Evolutionary conservation across 2,113 vertebrate species (phyloP).

Genomic region (Maccullochella peelii): DNA sequence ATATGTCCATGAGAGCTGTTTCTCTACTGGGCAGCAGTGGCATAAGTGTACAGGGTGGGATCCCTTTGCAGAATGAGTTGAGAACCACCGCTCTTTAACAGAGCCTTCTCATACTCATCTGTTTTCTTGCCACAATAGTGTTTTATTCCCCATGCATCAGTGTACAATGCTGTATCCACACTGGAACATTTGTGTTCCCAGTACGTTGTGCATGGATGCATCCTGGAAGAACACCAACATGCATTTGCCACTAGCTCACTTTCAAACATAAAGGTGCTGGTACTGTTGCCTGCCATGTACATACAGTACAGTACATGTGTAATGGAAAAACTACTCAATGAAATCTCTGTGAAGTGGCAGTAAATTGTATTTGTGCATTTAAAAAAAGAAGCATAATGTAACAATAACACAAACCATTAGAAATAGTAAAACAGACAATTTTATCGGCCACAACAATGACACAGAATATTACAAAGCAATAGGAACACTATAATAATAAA

Average conservation of each 20-base stretch:
- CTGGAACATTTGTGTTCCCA: constrained; percentile 23
- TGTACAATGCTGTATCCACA: constrained; percentile 28
- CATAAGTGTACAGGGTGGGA: background rate
- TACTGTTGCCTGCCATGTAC: constrained; percentile 11
- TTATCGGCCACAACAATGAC: constrained; percentile 11
- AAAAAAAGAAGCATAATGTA: background rate
- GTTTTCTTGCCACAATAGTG: constrained; percentile 2
- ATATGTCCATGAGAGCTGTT: constrained; percentile 12
- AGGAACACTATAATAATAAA: constrained; percentile 1
- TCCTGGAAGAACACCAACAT: constrained; percentile 19
- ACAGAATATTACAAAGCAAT: constrained; percentile 21
- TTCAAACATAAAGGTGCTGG: constrained; percentile 22
- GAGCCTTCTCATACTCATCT: background rate
- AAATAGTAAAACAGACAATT: constrained; percentile 14
- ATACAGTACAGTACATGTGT: constrained; percentile 12
- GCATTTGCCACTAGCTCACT: background rate
- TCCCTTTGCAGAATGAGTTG: background rate
- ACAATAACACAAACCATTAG: constrained; percentile 11
- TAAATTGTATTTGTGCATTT: constrained; percentile 29
- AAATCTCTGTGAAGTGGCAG: constrained; percentile 12
- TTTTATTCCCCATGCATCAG: constrained; percentile 4
- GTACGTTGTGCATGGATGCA: constrained; percentile 1
- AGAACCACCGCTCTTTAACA: constrained; percentile 6
- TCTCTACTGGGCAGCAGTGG: constrained; percentile 19
- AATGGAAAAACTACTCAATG: constrained; percentile 12